Base-by-base conservation (phyloP, 2,797 vertebrate genomes). In the Orientallactaga sibirica region DNA sequence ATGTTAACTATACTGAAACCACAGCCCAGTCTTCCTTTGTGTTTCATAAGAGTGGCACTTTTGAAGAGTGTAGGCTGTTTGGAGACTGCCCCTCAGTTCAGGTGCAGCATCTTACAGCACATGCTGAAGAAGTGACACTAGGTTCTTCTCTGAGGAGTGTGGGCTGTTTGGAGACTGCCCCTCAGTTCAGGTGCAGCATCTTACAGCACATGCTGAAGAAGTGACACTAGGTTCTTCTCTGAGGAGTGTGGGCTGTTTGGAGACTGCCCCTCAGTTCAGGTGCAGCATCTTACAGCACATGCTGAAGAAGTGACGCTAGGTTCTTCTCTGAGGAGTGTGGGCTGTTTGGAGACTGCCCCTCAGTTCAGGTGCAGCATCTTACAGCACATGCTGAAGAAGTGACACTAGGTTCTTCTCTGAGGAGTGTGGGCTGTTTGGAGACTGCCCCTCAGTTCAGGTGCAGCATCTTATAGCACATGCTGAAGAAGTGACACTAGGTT, bases 41-140 rank as follows among this genome's bases (percentile, higher is more conserved):
- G 24, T 87, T 80, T 88, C 27, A 73, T 58, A n/a, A 86, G 10
- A 78, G 3, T 87, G 43, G 80, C 7, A 48, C 93, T 80, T 90
- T 67, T 86, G n/a, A 77, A 95, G 37, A n/a, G 27, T n/a, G 2
- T 29, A 29, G 8, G 15, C 12, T 8, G 83, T 71, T 78, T 73
- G 52, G 41, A 73, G 33, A 84, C 48, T 71, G 27, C 0, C 48
- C 20, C 9, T 86, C 68, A 71, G 3, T 52, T 76, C 37, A 52
- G 24, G 10, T 29, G 6, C 3, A 66, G 3, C 27, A 90, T 18
- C 73, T 90, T 52, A 68, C 77, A 19, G 16, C 73, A 64, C 66
- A 81, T 14, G 71, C 58, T 24, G 76, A 83, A 43, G 58, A 76
- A n/a, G 4, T 76, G 24, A 64, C 29, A 8, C n/a, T 84, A 8